Conservation (phyloP, 2,797 vertebrate species). For the Onychomys arenicola region DNA sequence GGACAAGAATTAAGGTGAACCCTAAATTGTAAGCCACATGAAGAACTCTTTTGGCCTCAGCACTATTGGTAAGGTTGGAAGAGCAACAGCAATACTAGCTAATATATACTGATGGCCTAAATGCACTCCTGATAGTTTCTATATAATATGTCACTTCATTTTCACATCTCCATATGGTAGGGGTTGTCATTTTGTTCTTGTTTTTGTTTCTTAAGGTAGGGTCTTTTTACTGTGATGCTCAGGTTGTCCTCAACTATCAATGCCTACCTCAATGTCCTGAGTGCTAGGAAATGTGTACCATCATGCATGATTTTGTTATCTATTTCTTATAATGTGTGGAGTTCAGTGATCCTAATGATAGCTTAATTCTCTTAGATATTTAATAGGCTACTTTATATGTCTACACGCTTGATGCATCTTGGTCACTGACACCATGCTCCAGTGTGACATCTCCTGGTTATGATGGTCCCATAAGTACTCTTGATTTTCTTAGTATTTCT, state of each 20-base stretch:
- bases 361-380: background rate
- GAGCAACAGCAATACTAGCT: background rate
- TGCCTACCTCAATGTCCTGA: background rate
- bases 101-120: background rate
- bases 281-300: background rate
- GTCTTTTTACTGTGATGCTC: background rate
- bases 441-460: conserved; percentile 48
- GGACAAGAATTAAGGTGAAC: conserved; percentile 7
- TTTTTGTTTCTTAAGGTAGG: background rate
- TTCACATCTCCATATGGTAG: conserved; percentile 11
- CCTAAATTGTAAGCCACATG: conserved; percentile 11
- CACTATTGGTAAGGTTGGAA: background rate
- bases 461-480: conserved; percentile 1
- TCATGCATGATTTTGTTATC: background rate
- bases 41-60: background rate
- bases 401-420: conserved; percentile 6
- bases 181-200: background rate
- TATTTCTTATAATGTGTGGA: conserved; percentile 46
- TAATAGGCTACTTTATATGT: background rate
- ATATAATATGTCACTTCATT: conserved; percentile 11
- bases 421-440: conserved; percentile 28
- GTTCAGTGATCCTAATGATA: conserved; percentile 12
- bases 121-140: background rate
- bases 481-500: conserved; percentile 48
- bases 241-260: background rate